A percentile compares a stretch with the other conserved stretches of the same genome.
These are phyloP conservation scores for Balearica regulorum DNA, from an alignment of 2,797 vertebrate species.

Conservation along the genomic window DNA sequence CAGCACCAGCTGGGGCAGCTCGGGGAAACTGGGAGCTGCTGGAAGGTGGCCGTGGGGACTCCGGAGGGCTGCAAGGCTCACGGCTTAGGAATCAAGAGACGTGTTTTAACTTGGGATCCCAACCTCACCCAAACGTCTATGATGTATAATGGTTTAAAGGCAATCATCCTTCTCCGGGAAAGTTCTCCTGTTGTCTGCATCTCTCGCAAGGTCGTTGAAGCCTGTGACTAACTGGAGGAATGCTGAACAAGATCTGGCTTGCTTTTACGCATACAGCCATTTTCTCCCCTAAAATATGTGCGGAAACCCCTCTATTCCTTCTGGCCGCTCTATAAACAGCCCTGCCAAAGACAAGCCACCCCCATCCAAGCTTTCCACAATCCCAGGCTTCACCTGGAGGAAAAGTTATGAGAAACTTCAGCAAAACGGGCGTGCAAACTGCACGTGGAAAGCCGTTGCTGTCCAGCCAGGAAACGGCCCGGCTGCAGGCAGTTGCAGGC, in stretches of 20 bases:
- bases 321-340: not conserved
- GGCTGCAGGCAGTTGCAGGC: not conserved
- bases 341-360: not conserved
- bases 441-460: fast-evolving
- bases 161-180: constrained; percentile 38
- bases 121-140: constrained; percentile 60
- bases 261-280: constrained; percentile 26
- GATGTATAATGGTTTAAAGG: constrained; percentile 16
- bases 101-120: constrained; percentile 68
- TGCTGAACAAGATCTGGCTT: constrained; percentile 70
- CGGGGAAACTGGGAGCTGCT: not conserved
- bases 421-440: not conserved
- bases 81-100: constrained; percentile 58
- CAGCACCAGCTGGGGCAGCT: not conserved
- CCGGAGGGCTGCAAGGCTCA: constrained; percentile 2
- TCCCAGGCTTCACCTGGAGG: not conserved
- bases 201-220: constrained; percentile 64
- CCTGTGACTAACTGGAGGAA: constrained; percentile 76
- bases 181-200: constrained; percentile 60
- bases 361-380: constrained; percentile 19
- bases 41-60: not conserved
- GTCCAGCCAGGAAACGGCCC: not conserved
- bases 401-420: not conserved
- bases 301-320: constrained; percentile 29
- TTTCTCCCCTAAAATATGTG: constrained; percentile 64